Conservation (phyloP, 2,113 vertebrate species). For the Petrocephalus microphthalmus region DNA sequence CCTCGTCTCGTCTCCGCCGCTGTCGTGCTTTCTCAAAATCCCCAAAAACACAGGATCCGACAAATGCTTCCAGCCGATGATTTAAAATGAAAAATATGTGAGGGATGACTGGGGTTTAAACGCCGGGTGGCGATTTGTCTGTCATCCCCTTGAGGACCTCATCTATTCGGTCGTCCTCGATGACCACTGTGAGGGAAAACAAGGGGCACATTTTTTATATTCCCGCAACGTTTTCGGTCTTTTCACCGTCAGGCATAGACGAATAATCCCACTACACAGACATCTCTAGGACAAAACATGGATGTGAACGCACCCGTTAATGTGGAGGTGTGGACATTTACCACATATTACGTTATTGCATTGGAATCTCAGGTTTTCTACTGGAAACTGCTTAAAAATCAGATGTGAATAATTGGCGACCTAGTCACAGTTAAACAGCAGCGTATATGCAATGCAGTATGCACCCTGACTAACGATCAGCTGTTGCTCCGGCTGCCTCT, state of each 20-base stretch:
- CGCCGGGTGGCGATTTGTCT: constrained; percentile 91
- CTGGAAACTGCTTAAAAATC: neutral
- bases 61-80: constrained; percentile 80
- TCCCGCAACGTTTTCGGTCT: neutral
- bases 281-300: neutral
- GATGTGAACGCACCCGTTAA: neutral
- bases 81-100: constrained; percentile 69
- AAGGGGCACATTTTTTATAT: neutral
- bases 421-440: neutral
- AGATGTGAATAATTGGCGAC: neutral
- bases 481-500: constrained; percentile 2
- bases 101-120: constrained; percentile 70
- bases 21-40: constrained; percentile 57
- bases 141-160: constrained; percentile 96
- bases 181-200: constrained; percentile 77
- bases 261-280: neutral
- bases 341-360: neutral
- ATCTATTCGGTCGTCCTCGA: constrained; percentile 98
- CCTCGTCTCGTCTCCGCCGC: constrained; percentile 55
- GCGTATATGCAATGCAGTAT: neutral
- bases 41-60: constrained; percentile 75
- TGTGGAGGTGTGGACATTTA: neutral
- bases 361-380: neutral
- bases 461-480: neutral
- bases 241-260: neutral